A percentile compares a stretch with the other conserved stretches of the same genome.
Evolutionary conservation across 1,140 invertebrate species (phyloP).

Genomic region (Radopholus similis): DNA sequence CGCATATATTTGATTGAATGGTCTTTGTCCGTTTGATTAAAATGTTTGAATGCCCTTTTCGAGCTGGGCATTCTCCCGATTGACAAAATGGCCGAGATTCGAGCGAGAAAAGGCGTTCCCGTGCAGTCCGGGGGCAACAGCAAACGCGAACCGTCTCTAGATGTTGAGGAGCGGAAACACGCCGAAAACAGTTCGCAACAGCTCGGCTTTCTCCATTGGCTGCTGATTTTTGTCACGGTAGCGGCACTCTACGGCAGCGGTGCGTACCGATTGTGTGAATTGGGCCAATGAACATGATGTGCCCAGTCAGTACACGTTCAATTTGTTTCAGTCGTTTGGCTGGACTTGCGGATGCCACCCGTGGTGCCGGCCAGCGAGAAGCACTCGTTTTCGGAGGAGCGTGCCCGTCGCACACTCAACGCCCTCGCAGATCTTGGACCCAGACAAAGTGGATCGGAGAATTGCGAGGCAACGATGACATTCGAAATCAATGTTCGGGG

Average conservation of each 20-base stretch:
- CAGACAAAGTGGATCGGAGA: conserved; percentile 49
- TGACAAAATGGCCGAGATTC: too few relatives aligned
- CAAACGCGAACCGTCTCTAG: too few relatives aligned
- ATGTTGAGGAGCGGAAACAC: too few relatives aligned
- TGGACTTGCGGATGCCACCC: conserved; percentile 46
- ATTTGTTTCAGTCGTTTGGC: conserved; percentile 39
- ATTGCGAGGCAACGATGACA: conserved; percentile 37
- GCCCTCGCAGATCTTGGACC: conserved; percentile 46
- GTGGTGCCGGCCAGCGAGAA: conserved; percentile 37
- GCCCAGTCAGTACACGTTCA: neutral
- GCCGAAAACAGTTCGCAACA: too few relatives aligned
- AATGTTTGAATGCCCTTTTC: too few relatives aligned
- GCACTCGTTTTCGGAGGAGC: conserved; percentile 44
- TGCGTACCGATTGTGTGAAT: neutral
- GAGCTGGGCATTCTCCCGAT: too few relatives aligned
- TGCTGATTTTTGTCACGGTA: conserved; percentile 43
- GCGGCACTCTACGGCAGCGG: conserved; percentile 36
- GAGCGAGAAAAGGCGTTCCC: too few relatives aligned
- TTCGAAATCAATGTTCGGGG: neutral
- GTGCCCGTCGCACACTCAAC: conserved; percentile 50
- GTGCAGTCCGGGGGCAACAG: too few relatives aligned
- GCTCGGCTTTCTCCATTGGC: conserved; percentile 53
- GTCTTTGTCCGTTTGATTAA: too few relatives aligned
- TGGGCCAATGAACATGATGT: too few relatives aligned
- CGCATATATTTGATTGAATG: too few relatives aligned